A percentile compares a stretch with the other conserved stretches of the same genome.
Evolutionary conservation across 2,797 vertebrate species (phyloP).

Genomic region (Pseudotriccus pelzelni): DNA sequence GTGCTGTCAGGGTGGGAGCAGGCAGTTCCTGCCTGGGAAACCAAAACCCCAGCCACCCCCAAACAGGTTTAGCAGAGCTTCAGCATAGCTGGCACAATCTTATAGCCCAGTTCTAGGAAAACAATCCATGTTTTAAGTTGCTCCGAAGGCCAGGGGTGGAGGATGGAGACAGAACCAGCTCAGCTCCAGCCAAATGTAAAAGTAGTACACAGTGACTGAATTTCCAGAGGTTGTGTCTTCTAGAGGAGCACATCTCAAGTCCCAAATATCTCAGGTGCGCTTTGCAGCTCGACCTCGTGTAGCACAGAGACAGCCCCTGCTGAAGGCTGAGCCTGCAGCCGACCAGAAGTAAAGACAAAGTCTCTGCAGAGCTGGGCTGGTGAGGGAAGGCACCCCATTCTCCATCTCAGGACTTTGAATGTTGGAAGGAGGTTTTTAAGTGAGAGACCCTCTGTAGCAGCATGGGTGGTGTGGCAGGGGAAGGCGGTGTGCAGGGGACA

Average conservation of each 20-base stretch:
- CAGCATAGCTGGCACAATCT: background rate
- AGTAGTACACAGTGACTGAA: background rate
- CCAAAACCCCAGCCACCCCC: background rate
- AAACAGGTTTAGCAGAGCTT: background rate
- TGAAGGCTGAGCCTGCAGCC: fast-evolving
- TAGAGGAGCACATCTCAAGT: background rate
- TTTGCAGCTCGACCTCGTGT: fast-evolving
- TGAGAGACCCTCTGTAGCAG: fast-evolving
- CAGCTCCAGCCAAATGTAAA: background rate
- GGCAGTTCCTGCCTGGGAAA: background rate
- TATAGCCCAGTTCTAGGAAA: background rate
- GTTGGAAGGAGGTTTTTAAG: background rate
- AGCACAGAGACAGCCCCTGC: background rate
- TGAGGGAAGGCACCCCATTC: background rate
- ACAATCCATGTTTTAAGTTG: fast-evolving
- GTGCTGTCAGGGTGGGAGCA: background rate
- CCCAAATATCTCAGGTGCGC: background rate
- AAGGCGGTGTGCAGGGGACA: background rate
- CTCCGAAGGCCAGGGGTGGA: fast-evolving
- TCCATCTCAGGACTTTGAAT: fast-evolving
- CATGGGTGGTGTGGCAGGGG: background rate
- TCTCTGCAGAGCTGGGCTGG: background rate
- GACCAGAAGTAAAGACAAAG: fast-evolving
- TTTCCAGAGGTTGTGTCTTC: background rate
- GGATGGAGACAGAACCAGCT: background rate